phyloP scores from a whole-genome alignment of 2,888 invertebrate species.

The Drosophila meridionalis region DNA sequence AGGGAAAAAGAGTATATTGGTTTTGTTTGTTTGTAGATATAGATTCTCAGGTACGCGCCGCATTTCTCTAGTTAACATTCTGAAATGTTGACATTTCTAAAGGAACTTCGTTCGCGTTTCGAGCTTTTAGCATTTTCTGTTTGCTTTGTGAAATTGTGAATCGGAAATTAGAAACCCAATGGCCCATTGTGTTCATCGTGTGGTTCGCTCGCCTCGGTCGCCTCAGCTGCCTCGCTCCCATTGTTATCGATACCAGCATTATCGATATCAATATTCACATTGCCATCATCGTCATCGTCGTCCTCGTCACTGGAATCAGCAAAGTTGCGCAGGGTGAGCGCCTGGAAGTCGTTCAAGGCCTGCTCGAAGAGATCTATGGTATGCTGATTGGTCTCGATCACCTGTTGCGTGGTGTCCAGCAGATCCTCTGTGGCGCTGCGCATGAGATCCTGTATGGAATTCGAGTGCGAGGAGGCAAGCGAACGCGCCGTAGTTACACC shows the following conservation, averaged over 20 bases:
- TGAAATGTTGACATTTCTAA: slow-evolving; percentile 53
- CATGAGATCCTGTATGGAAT: slow-evolving; percentile 67
- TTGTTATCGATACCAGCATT: not conserved
- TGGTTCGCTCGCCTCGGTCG: slow-evolving; percentile 54
- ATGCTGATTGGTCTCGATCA: slow-evolving; percentile 82
- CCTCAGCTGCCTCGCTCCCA: slow-evolving; percentile 43
- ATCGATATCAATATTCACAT: not conserved
- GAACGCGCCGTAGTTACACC: slow-evolving; percentile 48
- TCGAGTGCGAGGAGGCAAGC: slow-evolving; percentile 61
- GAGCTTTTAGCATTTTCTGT: slow-evolving; percentile 40
- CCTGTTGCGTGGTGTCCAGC: slow-evolving; percentile 81
- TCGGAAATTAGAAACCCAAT: slow-evolving; percentile 43
- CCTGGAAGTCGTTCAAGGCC: slow-evolving; percentile 84
- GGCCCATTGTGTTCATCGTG: slow-evolving; percentile 33
- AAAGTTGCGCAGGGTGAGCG: slow-evolving; percentile 82
- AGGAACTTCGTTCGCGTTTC: slow-evolving; percentile 66
- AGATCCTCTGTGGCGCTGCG: slow-evolving; percentile 83
- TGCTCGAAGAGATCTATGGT: slow-evolving; percentile 84
- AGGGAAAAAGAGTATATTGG: no score
- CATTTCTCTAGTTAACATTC: slow-evolving; percentile 77
- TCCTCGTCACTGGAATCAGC: slow-evolving; percentile 83
- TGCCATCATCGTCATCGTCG: slow-evolving; percentile 65
- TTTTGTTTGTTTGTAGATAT: slow-evolving; percentile 40
- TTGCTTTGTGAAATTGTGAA: slow-evolving; percentile 15
- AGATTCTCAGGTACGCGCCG: slow-evolving; percentile 70